Evolutionary conservation across 2,888 invertebrate species (phyloP).

Genomic region (Heliconius aoede): DNA sequence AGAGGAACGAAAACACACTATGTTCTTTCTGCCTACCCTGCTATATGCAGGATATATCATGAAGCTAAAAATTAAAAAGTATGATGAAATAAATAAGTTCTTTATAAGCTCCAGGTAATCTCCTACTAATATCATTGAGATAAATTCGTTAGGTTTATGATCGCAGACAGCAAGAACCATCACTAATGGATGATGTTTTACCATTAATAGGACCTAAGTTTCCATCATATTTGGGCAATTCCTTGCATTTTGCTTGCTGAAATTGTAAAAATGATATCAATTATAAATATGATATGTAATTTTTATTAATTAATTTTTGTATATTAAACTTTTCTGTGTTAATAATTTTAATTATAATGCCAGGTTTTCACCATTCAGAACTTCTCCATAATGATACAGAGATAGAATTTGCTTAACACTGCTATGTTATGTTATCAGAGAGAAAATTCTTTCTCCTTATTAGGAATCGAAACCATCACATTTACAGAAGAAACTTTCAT

Average conservation of each 20-base stretch:
- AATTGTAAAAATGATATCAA: constrained; percentile 53
- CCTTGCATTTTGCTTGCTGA: constrained; percentile 93
- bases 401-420: no score
- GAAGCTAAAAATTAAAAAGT: not conserved
- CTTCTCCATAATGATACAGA: no score
- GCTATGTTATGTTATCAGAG: no score
- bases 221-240: constrained; percentile 89
- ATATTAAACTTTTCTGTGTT: no score
- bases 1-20: not conserved
- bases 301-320: no score
- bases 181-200: constrained; percentile 87
- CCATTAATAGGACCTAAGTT: constrained; percentile 88
- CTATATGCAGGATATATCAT: not conserved
- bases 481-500: not conserved
- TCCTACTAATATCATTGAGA: constrained; percentile 57
- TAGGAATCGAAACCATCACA: no score
- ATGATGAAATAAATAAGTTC: constrained; percentile 36
- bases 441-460: no score
- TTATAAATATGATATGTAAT: not conserved
- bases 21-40: no score
- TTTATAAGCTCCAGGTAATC: constrained; percentile 36
- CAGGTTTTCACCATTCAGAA: no score
- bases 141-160: constrained; percentile 61
- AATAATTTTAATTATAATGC: no score
- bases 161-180: constrained; percentile 85